Evolutionary conservation across 2,113 vertebrate genomes (phyloP).

Genomic region (Pygoscelis adeliae): DNA sequence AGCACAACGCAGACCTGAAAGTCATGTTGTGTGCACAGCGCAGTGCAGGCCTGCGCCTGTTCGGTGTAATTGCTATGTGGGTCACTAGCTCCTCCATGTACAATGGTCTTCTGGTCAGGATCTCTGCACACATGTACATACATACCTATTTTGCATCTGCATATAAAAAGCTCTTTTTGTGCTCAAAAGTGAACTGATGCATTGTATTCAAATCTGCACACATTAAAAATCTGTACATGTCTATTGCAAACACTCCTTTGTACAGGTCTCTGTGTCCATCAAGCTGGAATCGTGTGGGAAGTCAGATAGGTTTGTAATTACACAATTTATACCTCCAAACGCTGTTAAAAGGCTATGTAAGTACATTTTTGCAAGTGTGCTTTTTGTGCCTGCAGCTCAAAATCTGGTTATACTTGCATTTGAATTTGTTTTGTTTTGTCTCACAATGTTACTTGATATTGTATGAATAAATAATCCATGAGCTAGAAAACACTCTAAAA

Average conservation of each 20-base stretch:
- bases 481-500: slow-evolving; percentile 5
- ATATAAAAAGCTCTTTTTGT: not conserved
- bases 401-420: not conserved
- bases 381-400: slow-evolving; percentile 5
- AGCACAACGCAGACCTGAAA: not conserved
- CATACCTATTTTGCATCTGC: not conserved
- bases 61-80: not conserved
- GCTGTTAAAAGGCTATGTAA: not conserved
- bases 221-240: not conserved
- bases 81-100: not conserved
- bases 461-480: slow-evolving; percentile 35
- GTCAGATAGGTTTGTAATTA: not conserved
- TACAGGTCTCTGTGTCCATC: not conserved
- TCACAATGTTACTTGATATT: not conserved
- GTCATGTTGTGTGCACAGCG: not conserved
- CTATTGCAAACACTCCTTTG: not conserved
- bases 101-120: not conserved
- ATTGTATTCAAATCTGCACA: not conserved
- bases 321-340: not conserved
- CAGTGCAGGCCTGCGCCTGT: not conserved
- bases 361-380: not conserved
- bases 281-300: not conserved
- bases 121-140: not conserved
- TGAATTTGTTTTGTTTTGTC: slow-evolving; percentile 42
- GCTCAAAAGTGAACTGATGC: not conserved